Base-by-base conservation (phyloP, 2,888 invertebrate species). In the Orthosia gracilis region DNA sequence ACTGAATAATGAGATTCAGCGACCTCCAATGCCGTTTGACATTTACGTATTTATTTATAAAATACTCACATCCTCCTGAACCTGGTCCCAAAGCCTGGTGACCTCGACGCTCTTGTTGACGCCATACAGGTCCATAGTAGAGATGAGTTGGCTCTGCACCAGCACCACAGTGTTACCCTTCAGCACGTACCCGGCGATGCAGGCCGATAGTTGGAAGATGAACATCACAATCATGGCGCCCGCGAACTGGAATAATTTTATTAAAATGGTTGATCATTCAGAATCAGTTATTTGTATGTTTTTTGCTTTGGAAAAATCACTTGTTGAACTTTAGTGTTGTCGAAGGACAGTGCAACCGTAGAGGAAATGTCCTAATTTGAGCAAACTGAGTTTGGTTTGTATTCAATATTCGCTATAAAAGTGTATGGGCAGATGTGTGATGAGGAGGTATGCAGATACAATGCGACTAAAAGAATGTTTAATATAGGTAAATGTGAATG, bases 131-230 rank as follows among this genome's bases (percentile, higher is more conserved):
- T 85, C 77, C 96, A 98, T 96, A 0, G 97, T 96, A 0, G 87
- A 76, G 0, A 83, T 79, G 85, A 98, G 96, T 76, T 97, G 97
- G 0, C 90, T 85, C 49, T 97, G 88, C 2, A 98, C 95, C 49
- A 97, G 86, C 0, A 92, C 89, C 9, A 94, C 88, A 0, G 98
- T 97, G 85, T 97, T 97, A 3, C 94, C 92, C 69, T 97, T 94
- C 76, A 98, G 91, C 3, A 97, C 97, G 86, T 98, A 98, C 3
- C 98, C 98, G 55, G 98, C 97, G 76, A 98, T 98, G 87, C 98
- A 98, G 11, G 97, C 98, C 0, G 98, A 97, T 84, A 98, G 92
- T 94, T 98, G 98, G 94, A 98, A 94, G 70, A 98, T 95, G 89
- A 98, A 98, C 85, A 98, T 97, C 59, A 98, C 84, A 31, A 97